A percentile compares a stretch with the other conserved stretches of the same genome.
Evolutionary conservation across 1,140 invertebrate genomes (phyloP).

Genomic region (Brachionus calyciflorus): DNA sequence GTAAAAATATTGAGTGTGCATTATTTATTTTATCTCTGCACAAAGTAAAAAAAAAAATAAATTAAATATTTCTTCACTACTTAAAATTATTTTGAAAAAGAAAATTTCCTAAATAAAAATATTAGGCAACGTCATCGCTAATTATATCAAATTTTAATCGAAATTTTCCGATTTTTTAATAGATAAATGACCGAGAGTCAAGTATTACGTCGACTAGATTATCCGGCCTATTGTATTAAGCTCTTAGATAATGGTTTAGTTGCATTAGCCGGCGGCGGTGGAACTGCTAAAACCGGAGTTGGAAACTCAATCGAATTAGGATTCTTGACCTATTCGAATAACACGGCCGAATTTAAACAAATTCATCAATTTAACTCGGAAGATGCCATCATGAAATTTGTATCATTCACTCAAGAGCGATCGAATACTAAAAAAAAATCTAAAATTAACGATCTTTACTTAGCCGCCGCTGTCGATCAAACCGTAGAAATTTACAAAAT

Average conservation of each 20-base stretch:
- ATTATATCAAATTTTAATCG: background rate
- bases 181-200: conserved; percentile 14
- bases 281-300: conserved; percentile 23
- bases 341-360: conserved; percentile 28
- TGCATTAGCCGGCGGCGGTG: conserved; percentile 22
- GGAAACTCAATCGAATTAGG: conserved; percentile 26
- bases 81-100: no score
- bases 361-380: conserved; percentile 28
- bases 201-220: conserved; percentile 10
- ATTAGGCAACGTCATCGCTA: conserved; percentile 21
- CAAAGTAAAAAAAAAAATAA: no score
- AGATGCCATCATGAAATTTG: conserved; percentile 34
- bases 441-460: conserved; percentile 5
- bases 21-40: no score
- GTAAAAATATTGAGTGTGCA: no score
- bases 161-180: background rate
- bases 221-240: conserved; percentile 33
- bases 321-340: background rate
- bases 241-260: conserved; percentile 16
- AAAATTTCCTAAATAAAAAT: no score
- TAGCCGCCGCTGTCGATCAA: conserved; percentile 16
- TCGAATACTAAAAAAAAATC: background rate
- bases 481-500: conserved; percentile 23
- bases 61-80: no score
- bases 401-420: conserved; percentile 4